phyloP scores from a whole-genome alignment of 1,140 invertebrate genomes.

The Tetragnatha versicolor region DNA sequence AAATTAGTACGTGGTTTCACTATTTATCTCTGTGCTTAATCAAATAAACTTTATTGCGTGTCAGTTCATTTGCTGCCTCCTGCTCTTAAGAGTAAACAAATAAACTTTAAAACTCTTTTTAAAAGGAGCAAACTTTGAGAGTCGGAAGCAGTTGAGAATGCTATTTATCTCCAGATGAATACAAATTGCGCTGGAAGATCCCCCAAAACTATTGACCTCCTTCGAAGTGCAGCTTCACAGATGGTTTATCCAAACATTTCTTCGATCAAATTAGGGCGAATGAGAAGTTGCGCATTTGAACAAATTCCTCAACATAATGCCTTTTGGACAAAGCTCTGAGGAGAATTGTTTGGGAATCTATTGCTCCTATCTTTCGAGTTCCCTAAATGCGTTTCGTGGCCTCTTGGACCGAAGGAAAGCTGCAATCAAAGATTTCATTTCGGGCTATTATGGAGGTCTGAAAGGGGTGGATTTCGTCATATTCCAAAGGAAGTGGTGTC shows the following conservation, averaged over 20 bases:
- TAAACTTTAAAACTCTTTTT: not conserved
- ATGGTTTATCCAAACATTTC: constrained; percentile 13
- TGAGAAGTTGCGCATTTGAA: not conserved
- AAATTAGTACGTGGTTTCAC: no score
- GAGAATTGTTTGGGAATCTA: not conserved
- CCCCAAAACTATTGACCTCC: constrained; percentile 4
- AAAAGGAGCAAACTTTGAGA: not conserved
- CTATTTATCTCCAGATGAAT: not conserved
- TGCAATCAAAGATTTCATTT: constrained; percentile 1
- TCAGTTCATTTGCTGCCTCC: no score
- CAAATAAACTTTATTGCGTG: no score
- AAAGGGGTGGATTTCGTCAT: not conserved
- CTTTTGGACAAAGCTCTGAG: not conserved
- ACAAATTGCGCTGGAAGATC: not conserved
- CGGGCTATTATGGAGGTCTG: not conserved
- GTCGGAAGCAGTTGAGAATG: not conserved
- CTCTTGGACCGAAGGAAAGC: not conserved
- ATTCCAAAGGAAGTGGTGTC: not conserved
- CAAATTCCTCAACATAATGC: not conserved
- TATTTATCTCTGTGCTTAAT: no score
- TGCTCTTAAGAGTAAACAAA: no score
- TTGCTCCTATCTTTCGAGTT: not conserved
- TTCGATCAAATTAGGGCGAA: constrained; percentile 12
- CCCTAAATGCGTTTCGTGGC: not conserved
- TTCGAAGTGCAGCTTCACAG: not conserved